Conservation (phyloP, 2,888 invertebrate genomes). For the Parochlus steinenii region DNA sequence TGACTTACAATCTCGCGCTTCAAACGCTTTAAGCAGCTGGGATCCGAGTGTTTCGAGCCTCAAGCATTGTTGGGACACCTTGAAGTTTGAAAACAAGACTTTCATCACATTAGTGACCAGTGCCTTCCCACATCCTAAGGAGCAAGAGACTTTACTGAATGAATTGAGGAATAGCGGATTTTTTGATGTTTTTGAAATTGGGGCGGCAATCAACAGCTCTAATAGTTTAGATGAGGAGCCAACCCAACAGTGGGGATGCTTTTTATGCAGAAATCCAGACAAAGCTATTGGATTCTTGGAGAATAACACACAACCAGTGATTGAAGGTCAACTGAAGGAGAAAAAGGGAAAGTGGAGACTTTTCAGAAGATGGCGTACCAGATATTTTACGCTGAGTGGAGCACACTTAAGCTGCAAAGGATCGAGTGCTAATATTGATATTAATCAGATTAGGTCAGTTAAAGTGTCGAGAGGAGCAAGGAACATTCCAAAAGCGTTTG, state of each 20-base stretch:
- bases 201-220: constrained; percentile 15
- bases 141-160: constrained; percentile 70
- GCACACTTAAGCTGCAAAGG: constrained; percentile 78
- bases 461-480: constrained; percentile 80
- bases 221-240: constrained; percentile 7
- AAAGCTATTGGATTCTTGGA: constrained; percentile 68
- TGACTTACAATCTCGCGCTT: constrained; percentile 45
- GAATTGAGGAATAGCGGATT: constrained; percentile 76
- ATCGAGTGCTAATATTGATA: constrained; percentile 69
- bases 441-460: constrained; percentile 88
- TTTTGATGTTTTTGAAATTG: constrained; percentile 82
- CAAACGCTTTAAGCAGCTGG: constrained; percentile 52
- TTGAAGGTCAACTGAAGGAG: constrained; percentile 80
- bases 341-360: constrained; percentile 85
- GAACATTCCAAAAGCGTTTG: constrained; percentile 89
- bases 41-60: constrained; percentile 68
- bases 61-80: constrained; percentile 87
- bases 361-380: constrained; percentile 79
- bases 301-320: constrained; percentile 68
- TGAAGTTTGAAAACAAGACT: constrained; percentile 79
- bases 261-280: constrained; percentile 72
- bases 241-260: constrained; percentile 5
- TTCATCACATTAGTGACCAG: constrained; percentile 84
- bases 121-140: constrained; percentile 75
- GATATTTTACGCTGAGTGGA: constrained; percentile 87